These are phyloP conservation scores for Yponomeuta cagnagella DNA, from an alignment of 2,888 invertebrate genomes.

Conservation along the genomic window DNA sequence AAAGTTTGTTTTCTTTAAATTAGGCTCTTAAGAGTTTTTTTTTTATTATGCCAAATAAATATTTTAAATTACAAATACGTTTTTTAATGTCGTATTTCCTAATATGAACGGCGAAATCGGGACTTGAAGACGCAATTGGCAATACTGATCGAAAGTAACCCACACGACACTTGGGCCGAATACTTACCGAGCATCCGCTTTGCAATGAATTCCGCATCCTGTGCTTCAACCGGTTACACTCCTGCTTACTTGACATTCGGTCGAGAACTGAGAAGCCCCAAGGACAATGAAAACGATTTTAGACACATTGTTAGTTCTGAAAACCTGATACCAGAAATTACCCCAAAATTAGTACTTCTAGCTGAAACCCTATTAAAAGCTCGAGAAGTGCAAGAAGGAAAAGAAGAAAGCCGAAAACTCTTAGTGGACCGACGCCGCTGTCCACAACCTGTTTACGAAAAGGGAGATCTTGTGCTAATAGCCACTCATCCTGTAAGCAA, in stretches of 20 bases:
- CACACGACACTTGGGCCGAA: conserved; percentile 30
- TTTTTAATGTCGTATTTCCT: conserved; percentile 18
- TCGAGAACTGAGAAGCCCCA: conserved; percentile 22
- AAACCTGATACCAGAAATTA: conserved; percentile 13
- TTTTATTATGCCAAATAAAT: no score
- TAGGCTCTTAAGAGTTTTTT: no score
- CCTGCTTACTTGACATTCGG: conserved; percentile 25
- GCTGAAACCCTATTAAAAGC: conserved; percentile 10
- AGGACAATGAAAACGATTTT: conserved; percentile 19
- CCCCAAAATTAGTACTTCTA: conserved; percentile 9
- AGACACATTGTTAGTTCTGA: conserved; percentile 12
- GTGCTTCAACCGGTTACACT: conserved; percentile 16
- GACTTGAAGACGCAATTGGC: conserved; percentile 24
- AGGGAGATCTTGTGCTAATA: conserved; percentile 9
- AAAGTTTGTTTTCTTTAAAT: no score
- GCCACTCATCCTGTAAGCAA: neutral
- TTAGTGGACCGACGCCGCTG: neutral
- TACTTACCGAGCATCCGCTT: neutral
- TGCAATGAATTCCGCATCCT: neutral
- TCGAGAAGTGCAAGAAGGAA: conserved; percentile 8
- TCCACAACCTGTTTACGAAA: neutral
- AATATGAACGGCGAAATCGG: conserved; percentile 31
- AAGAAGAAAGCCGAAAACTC: conserved; percentile 12
- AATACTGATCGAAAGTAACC: conserved; percentile 19
- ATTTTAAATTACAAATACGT: no score